These are phyloP conservation scores for Ophiodon elongatus DNA, from an alignment of 2,113 vertebrate genomes.

Conservation along the genomic window DNA sequence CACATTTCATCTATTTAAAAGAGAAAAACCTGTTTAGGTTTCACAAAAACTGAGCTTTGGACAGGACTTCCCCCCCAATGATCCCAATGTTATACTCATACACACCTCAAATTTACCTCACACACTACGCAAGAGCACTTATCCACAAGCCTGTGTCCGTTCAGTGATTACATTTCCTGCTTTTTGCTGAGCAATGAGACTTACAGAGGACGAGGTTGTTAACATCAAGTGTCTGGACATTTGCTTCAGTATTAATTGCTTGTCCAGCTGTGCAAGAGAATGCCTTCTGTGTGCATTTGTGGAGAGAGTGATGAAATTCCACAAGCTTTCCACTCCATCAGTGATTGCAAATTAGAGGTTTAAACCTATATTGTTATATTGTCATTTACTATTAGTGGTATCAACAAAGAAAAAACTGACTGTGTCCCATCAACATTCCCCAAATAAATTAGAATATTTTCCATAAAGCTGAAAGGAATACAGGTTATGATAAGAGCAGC, in stretches of 20 bases:
- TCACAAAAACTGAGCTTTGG: slow-evolving; percentile 44
- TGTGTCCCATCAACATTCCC: not conserved
- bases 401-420: not conserved
- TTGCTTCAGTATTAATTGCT: slow-evolving; percentile 71
- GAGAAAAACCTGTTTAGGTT: slow-evolving; percentile 54
- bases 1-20: slow-evolving; percentile 59
- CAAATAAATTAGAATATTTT: slow-evolving; percentile 9
- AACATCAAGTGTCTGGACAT: slow-evolving; percentile 67
- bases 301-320: slow-evolving; percentile 10
- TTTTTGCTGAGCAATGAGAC: slow-evolving; percentile 52
- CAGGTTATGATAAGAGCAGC: not conserved
- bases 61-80: slow-evolving; percentile 21
- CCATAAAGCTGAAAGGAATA: not conserved
- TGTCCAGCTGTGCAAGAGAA: slow-evolving; percentile 69
- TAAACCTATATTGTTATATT: not conserved
- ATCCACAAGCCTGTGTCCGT: slow-evolving; percentile 42
- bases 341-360: slow-evolving; percentile 18
- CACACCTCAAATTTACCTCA: slow-evolving; percentile 58
- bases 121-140: slow-evolving; percentile 57
- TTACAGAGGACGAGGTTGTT: slow-evolving; percentile 66
- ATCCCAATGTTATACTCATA: slow-evolving; percentile 35
- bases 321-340: slow-evolving; percentile 13
- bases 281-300: slow-evolving; percentile 23
- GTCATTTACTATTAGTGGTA: not conserved
- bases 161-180: slow-evolving; percentile 67